phyloP scores from a whole-genome alignment of 2,888 invertebrate species.

The Eupeodes latifasciatus region DNA sequence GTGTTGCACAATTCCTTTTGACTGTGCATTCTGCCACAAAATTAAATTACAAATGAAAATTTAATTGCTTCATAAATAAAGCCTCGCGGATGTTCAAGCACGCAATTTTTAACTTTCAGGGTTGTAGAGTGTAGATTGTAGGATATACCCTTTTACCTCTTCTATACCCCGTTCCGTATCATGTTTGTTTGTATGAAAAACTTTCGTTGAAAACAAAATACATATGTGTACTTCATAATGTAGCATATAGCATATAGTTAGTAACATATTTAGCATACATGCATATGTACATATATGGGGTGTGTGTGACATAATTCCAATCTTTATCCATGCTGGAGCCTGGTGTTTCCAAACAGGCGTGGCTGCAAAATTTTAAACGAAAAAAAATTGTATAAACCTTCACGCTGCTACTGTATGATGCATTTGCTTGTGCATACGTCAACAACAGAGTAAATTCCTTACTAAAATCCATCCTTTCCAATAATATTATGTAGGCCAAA shows the following conservation, averaged over 20 bases:
- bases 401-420: slow-evolving; percentile 20
- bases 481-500: slow-evolving; percentile 52
- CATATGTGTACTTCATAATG: slow-evolving; percentile 39
- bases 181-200: slow-evolving; percentile 7
- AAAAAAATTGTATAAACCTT: background rate
- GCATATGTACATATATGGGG: background rate
- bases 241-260: background rate
- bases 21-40: slow-evolving; percentile 32
- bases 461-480: slow-evolving; percentile 19
- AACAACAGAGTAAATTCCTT: slow-evolving; percentile 47
- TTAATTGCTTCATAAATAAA: slow-evolving; percentile 59
- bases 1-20: slow-evolving; percentile 36
- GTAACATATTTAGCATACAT: background rate
- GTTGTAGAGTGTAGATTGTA: slow-evolving; percentile 25
- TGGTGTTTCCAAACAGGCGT: slow-evolving; percentile 38
- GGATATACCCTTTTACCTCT: background rate
- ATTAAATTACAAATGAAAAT: slow-evolving; percentile 48
- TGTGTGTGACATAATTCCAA: slow-evolving; percentile 50
- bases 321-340: slow-evolving; percentile 17
- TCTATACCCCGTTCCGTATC: background rate
- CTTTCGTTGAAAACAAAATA: slow-evolving; percentile 24
- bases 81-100: slow-evolving; percentile 39
- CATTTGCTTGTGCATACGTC: slow-evolving; percentile 21
- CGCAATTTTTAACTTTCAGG: slow-evolving; percentile 54
- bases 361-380: slow-evolving; percentile 27